A percentile compares a stretch with the other conserved stretches of the same genome.
Conservation (phyloP, 2,113 vertebrate species). For the Guaruba guarouba region DNA sequence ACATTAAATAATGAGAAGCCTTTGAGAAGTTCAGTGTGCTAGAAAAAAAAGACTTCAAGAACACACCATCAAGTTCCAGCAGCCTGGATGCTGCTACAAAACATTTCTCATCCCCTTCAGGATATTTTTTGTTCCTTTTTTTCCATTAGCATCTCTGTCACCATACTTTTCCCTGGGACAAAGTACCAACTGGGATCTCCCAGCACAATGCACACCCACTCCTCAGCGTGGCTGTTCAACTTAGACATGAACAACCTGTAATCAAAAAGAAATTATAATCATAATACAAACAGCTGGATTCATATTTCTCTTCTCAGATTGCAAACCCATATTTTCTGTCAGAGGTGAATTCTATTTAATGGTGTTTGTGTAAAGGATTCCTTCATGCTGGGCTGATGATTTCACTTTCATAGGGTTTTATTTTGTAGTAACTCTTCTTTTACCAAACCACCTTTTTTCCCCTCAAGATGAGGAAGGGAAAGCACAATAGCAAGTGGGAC, state of each 20-base stretch:
- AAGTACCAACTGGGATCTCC: neutral
- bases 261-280: slow-evolving; percentile 8
- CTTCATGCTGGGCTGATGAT: neutral
- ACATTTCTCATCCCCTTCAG: neutral
- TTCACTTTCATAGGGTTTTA: neutral
- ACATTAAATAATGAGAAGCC: neutral
- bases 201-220: neutral
- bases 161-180: neutral
- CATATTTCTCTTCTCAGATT: neutral
- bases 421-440: neutral
- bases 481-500: neutral
- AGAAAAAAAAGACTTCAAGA: neutral
- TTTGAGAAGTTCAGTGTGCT: neutral
- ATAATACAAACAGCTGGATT: neutral
- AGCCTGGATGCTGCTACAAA: neutral
- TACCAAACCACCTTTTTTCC: neutral
- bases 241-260: neutral
- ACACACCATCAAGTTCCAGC: neutral
- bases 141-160: neutral
- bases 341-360: neutral
- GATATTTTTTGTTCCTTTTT: neutral
- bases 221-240: neutral
- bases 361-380: neutral
- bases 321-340: neutral
- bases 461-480: neutral